phyloP scores from a whole-genome alignment of 2,888 invertebrate species.

The Tetrapedia diversipes region DNA sequence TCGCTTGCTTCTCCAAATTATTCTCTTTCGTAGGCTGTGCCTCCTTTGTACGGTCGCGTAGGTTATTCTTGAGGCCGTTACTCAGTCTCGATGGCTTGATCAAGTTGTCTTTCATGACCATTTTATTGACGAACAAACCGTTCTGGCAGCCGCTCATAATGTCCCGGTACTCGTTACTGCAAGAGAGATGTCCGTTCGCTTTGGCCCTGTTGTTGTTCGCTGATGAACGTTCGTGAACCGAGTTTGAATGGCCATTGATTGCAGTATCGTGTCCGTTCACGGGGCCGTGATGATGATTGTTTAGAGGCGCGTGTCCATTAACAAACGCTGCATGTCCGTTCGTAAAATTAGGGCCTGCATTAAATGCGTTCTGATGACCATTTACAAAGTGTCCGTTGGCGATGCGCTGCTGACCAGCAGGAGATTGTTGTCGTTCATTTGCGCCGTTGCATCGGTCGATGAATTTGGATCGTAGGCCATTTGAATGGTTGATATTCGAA shows the following conservation, averaged over 20 bases:
- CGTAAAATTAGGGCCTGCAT: slow-evolving; percentile 19
- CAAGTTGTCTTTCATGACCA: slow-evolving; percentile 16
- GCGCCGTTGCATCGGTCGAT: slow-evolving; percentile 42
- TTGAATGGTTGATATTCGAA: slow-evolving; percentile 79
- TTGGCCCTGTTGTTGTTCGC: slow-evolving; percentile 13
- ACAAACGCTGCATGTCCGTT: slow-evolving; percentile 24
- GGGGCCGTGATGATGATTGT: slow-evolving; percentile 17
- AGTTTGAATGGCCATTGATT: slow-evolving; percentile 32
- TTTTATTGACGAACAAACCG: slow-evolving; percentile 46
- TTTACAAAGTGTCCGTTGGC: slow-evolving; percentile 22
- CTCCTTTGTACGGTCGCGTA: slow-evolving; percentile 7
- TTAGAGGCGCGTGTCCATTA: slow-evolving; percentile 24
- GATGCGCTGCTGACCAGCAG: slow-evolving; percentile 25
- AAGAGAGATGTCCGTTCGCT: slow-evolving; percentile 10
- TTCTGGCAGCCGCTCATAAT: slow-evolving; percentile 34
- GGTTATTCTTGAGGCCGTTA: slow-evolving; percentile 20
- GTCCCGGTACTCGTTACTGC: slow-evolving; percentile 18
- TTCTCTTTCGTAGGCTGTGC: slow-evolving; percentile 30
- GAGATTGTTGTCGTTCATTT: slow-evolving; percentile 45
- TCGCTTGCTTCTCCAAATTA: slow-evolving; percentile 34
- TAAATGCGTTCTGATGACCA: slow-evolving; percentile 28
- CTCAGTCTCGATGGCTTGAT: slow-evolving; percentile 3
- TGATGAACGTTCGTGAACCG: slow-evolving; percentile 5
- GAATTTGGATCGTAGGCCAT: slow-evolving; percentile 72
- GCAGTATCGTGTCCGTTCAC: slow-evolving; percentile 24